Evolutionary conservation across 1,140 invertebrate species (phyloP).

Genomic region (Pentalonia nigronervosa): DNA sequence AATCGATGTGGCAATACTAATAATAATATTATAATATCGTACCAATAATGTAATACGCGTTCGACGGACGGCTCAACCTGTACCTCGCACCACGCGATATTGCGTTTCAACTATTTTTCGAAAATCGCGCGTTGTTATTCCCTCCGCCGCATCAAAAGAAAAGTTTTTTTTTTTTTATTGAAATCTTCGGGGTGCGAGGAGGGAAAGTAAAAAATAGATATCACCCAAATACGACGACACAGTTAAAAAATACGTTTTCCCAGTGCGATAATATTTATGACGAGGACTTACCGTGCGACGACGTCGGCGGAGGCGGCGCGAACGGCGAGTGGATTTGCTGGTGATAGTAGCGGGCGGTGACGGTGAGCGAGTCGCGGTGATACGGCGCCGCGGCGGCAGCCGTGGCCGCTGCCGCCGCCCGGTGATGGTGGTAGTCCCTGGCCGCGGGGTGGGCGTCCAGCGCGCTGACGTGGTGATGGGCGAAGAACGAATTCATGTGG

Average conservation of each 20-base stretch:
- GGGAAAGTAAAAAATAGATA: background rate
- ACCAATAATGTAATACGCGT: too few relatives aligned
- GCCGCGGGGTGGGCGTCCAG: conserved; percentile 55
- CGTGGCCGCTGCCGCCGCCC: conserved; percentile 51
- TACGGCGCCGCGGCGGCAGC: conserved; percentile 40
- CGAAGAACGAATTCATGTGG: conserved; percentile 59
- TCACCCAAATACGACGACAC: too few relatives aligned
- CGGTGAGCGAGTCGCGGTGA: conserved; percentile 56
- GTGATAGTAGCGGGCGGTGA: conserved; percentile 58
- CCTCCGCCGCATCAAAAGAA: background rate
- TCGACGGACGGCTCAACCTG: background rate
- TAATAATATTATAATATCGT: background rate
- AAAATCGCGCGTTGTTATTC: too few relatives aligned
- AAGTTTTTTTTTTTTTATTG: background rate
- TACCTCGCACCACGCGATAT: too few relatives aligned
- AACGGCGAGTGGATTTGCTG: conserved; percentile 55
- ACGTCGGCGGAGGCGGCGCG: conserved; percentile 47
- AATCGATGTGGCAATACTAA: background rate
- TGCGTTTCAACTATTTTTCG: background rate
- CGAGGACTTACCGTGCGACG: conserved; percentile 56
- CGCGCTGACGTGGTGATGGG: conserved; percentile 58
- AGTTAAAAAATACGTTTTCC: background rate
- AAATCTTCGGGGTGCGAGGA: too few relatives aligned
- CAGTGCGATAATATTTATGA: background rate
- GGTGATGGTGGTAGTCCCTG: conserved; percentile 58